Conservation (phyloP, 2,113 vertebrate genomes). For the Pterocles gutturalis region DNA sequence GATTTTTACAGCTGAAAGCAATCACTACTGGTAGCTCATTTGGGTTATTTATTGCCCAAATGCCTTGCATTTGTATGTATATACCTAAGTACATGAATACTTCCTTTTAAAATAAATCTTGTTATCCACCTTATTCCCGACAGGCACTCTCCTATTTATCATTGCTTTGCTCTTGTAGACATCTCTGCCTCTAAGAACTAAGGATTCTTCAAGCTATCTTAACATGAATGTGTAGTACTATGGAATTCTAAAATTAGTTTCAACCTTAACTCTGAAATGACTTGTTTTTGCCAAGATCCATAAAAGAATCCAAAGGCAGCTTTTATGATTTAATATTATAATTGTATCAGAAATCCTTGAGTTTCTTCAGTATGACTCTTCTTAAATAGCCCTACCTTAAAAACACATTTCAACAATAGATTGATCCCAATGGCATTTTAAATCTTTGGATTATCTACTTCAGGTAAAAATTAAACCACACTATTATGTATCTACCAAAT, state of each 20-base stretch:
- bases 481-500: constrained; percentile 64
- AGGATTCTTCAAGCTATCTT: neutral
- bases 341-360: neutral
- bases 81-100: neutral
- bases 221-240: neutral
- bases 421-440: constrained; percentile 59
- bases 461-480: constrained; percentile 68
- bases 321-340: constrained; percentile 23
- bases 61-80: neutral
- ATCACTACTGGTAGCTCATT: neutral
- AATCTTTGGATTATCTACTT: constrained; percentile 49
- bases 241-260: neutral
- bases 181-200: neutral
- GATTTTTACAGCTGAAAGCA: neutral
- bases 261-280: neutral
- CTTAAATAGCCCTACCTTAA: constrained; percentile 32
- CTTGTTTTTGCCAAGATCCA: neutral
- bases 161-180: neutral
- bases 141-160: neutral
- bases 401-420: constrained; percentile 58
- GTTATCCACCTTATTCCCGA: neutral
- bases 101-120: neutral
- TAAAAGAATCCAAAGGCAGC: neutral
- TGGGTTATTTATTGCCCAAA: constrained; percentile 13
- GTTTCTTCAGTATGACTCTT: constrained; percentile 12